A percentile compares a stretch with the other conserved stretches of the same genome.
phyloP scores from a whole-genome alignment of 2,113 vertebrate genomes.

The Dromiciops gliroides region DNA sequence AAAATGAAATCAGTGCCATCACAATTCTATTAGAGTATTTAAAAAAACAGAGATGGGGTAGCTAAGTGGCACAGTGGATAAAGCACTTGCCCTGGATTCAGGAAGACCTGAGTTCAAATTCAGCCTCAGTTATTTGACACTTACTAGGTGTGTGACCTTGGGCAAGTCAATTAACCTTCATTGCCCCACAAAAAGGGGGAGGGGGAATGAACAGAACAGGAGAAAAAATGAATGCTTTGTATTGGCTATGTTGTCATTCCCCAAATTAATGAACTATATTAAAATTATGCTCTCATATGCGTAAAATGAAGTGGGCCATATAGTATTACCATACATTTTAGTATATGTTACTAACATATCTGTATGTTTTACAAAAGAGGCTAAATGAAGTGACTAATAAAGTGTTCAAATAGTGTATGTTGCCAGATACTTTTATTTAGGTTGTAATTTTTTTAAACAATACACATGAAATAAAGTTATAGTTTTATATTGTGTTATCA shows the following conservation, averaged over 20 bases:
- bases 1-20: neutral
- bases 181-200: no score
- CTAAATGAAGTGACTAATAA: constrained; percentile 33
- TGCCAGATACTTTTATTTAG: neutral
- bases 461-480: neutral
- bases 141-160: no score
- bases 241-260: constrained; percentile 26
- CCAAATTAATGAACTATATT: neutral
- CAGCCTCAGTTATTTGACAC: no score
- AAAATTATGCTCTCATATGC: neutral
- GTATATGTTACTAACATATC: neutral
- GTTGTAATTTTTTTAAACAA: neutral
- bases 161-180: no score
- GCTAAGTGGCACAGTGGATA: no score
- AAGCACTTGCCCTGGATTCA: no score
- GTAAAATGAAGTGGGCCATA: neutral
- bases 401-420: constrained; percentile 9
- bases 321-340: neutral
- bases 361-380: neutral
- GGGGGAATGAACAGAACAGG: no score
- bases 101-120: no score
- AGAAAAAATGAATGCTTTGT: neutral
- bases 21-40: neutral
- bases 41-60: neutral
- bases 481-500: neutral